Conservation (phyloP, 92 coral and sea anemone species). For the Siderastrea siderea region DNA sequence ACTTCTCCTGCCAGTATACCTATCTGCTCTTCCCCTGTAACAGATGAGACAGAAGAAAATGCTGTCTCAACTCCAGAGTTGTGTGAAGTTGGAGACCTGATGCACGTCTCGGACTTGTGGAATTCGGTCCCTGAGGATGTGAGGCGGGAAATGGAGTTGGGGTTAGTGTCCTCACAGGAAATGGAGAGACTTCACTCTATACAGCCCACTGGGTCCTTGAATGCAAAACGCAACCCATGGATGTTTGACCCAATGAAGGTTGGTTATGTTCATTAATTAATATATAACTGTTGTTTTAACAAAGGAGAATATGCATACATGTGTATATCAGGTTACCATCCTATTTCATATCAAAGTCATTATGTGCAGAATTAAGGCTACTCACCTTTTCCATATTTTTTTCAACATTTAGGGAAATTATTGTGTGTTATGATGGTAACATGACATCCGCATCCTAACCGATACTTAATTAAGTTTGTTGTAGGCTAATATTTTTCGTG, state of each 20-base stretch:
- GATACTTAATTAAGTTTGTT: too few relatives aligned
- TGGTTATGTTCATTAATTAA: background rate
- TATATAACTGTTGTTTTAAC: background rate
- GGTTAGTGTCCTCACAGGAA: slow-evolving; percentile 2
- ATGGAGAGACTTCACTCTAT: slow-evolving; percentile 30
- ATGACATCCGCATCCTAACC: too few relatives aligned
- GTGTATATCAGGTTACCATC: too few relatives aligned
- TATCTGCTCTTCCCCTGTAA: background rate
- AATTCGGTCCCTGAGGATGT: slow-evolving; percentile 1
- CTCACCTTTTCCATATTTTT: too few relatives aligned
- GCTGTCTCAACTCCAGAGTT: background rate
- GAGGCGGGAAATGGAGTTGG: slow-evolving; percentile 6
- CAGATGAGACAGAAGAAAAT: background rate
- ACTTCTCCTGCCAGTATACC: background rate
- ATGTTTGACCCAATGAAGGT: slow-evolving; percentile 36
- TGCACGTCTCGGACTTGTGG: slow-evolving; percentile 34
- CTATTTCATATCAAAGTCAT: too few relatives aligned
- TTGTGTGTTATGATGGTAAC: too few relatives aligned
- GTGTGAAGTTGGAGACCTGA: background rate
- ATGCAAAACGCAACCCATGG: slow-evolving; percentile 6
- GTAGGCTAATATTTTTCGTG: too few relatives aligned
- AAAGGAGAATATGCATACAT: too few relatives aligned
- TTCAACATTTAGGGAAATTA: too few relatives aligned
- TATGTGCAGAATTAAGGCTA: too few relatives aligned
- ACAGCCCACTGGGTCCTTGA: background rate